Percentiles rank a stretch among this genome's conserved stretches.
Conservation (phyloP, 2,797 vertebrate species). For the Enteromius treurensis region DNA sequence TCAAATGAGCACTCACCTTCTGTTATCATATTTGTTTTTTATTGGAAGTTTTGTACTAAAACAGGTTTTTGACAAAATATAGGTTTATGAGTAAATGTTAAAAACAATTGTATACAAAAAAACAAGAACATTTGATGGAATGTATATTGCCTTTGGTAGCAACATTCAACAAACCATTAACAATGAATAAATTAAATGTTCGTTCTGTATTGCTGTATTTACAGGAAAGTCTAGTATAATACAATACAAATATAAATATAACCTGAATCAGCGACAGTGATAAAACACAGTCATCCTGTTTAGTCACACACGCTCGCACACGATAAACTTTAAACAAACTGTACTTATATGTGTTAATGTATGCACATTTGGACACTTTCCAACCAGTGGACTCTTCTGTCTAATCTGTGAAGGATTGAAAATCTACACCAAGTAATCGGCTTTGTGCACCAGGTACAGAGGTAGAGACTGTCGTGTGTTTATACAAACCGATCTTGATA, state of each 20-base stretch:
- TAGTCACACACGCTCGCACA: background rate
- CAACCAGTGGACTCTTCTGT: constrained; percentile 28
- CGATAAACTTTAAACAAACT: constrained; percentile 6
- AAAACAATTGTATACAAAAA: constrained; percentile 34
- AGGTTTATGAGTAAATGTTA: constrained; percentile 27
- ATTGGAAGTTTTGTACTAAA: constrained; percentile 41
- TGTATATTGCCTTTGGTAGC: constrained; percentile 19
- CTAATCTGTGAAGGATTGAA: constrained; percentile 37
- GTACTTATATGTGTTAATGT: background rate
- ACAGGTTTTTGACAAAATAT: constrained; percentile 31
- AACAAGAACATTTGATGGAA: constrained; percentile 10
- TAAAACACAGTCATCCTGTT: background rate
- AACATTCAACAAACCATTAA: constrained; percentile 43
- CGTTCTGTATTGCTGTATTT: constrained; percentile 46
- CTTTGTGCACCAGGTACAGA: constrained; percentile 46
- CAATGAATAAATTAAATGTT: constrained; percentile 42
- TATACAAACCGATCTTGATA: constrained; percentile 28
- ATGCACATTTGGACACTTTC: constrained; percentile 17
- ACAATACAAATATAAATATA: constrained; percentile 36
- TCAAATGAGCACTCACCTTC: background rate
- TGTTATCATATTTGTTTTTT: constrained; percentile 8
- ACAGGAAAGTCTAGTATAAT: constrained; percentile 39
- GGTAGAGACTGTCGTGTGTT: constrained; percentile 54
- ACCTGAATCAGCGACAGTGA: constrained; percentile 8
- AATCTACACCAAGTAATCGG: constrained; percentile 48